Evolutionary conservation across 1,140 invertebrate genomes (phyloP).

Genomic region (Cyphomyrmex costatus): DNA sequence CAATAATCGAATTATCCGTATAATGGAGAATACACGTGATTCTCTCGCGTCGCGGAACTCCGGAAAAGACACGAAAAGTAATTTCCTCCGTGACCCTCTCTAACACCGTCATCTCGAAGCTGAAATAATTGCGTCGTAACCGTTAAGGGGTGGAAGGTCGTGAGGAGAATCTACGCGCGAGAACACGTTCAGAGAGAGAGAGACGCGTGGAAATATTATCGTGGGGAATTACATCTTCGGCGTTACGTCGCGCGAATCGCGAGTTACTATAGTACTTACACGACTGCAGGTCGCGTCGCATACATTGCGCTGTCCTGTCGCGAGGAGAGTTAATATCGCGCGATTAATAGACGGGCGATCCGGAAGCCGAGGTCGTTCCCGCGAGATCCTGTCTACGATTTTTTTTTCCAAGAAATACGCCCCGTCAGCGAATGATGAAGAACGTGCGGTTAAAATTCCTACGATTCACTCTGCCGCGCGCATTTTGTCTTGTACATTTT

Average conservation of each 20-base stretch:
- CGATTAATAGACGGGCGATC: conserved; percentile 52
- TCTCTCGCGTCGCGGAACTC: conserved; percentile 63
- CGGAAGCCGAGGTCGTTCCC: background rate
- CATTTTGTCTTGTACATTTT: background rate
- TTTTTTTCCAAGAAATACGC: background rate
- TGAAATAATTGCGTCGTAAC: conserved; percentile 77
- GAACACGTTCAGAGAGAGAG: background rate
- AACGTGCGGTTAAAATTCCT: background rate
- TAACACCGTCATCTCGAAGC: conserved; percentile 67
- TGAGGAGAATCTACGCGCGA: background rate
- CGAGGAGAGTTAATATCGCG: conserved; percentile 51
- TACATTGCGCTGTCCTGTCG: conserved; percentile 58
- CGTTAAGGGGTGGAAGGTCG: conserved; percentile 74
- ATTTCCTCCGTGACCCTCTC: conserved; percentile 70
- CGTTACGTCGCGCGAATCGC: conserved; percentile 18
- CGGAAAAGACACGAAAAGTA: conserved; percentile 68
- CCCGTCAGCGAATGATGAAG: background rate
- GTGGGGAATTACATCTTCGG: conserved; percentile 53
- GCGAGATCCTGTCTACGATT: background rate
- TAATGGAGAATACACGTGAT: conserved; percentile 36
- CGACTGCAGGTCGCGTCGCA: background rate
- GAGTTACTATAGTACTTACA: conserved; percentile 5
- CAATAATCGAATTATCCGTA: conserved; percentile 72
- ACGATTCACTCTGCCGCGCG: background rate
- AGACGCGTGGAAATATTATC: conserved; percentile 59